Conservation (phyloP, 37 sponge, comb jelly and placozoan species). For the Lycopodina hypogea region DNA sequence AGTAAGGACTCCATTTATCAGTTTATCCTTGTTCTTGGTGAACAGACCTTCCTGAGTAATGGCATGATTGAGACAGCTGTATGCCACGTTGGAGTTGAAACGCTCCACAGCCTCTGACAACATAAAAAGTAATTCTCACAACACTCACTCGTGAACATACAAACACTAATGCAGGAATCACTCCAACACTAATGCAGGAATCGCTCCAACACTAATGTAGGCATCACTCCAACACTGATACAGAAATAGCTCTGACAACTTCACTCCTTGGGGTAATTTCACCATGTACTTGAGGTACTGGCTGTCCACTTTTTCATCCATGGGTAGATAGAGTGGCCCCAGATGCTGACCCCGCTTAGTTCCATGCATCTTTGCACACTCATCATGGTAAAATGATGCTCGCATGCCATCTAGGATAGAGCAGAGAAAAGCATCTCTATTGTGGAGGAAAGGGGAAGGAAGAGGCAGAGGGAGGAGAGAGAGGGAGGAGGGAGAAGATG, state of each 20-base stretch:
- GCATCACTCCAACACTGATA: too few relatives aligned
- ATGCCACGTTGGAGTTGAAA: conserved; percentile 94
- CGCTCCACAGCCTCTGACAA: conserved; percentile 75
- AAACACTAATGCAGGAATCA: too few relatives aligned
- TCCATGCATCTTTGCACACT: conserved; percentile 90
- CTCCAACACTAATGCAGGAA: too few relatives aligned
- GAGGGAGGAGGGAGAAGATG: too few relatives aligned
- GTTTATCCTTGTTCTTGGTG: conserved; percentile 97
- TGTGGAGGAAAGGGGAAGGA: not conserved
- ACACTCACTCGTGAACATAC: too few relatives aligned
- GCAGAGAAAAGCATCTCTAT: conserved; percentile 94
- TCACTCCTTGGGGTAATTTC: conserved; percentile 48
- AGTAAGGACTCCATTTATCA: conserved; percentile 78
- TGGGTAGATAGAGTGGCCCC: conserved; percentile 80
- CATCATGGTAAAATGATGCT: conserved; percentile 91
- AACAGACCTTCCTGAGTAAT: conserved; percentile 96
- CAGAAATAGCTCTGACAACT: too few relatives aligned
- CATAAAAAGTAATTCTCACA: too few relatives aligned
- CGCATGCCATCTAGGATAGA: conserved; percentile 95
- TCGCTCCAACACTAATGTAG: too few relatives aligned
- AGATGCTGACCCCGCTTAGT: conserved; percentile 83
- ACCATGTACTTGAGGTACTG: conserved; percentile 78
- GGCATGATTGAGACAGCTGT: conserved; percentile 96
- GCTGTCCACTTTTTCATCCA: conserved; percentile 98
- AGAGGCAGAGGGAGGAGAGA: too few relatives aligned